phyloP scores from a whole-genome alignment of 2,797 vertebrate genomes.

The Toxotes lorentzi region DNA sequence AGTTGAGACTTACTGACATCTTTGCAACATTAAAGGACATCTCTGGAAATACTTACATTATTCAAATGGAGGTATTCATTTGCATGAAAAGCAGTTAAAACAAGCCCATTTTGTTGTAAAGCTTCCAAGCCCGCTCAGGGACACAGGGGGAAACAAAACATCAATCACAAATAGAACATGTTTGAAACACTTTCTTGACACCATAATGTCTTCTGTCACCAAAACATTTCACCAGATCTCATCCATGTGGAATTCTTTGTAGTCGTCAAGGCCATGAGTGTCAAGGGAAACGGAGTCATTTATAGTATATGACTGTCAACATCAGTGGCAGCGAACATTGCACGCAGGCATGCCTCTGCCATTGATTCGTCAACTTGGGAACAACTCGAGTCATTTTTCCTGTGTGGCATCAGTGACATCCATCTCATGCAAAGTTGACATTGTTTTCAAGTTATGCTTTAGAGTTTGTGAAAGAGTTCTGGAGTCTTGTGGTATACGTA shows the following conservation, averaged over 20 bases:
- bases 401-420: background rate
- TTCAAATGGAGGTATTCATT: conserved; percentile 13
- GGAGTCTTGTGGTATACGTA: background rate
- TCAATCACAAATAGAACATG: too few species aligned
- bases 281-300: background rate
- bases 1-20: conserved; percentile 7
- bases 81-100: conserved; percentile 20
- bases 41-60: conserved; percentile 6
- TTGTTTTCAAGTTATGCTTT: background rate
- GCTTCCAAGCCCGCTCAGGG: background rate
- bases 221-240: background rate
- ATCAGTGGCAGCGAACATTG: background rate
- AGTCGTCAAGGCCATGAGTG: background rate
- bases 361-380: background rate
- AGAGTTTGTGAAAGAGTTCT: background rate
- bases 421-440: background rate
- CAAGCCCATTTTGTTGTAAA: background rate
- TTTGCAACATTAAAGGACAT: conserved; percentile 1
- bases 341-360: background rate
- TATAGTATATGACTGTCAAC: background rate
- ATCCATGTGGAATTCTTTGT: background rate
- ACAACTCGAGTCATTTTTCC: background rate
- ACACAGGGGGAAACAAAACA: background rate
- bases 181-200: too few species aligned
- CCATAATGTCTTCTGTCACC: too few species aligned